A percentile compares a stretch with the other conserved stretches of the same genome.
These are phyloP conservation scores for Danio tinwini DNA, from an alignment of 2,797 vertebrate species.

Conservation along the genomic window DNA sequence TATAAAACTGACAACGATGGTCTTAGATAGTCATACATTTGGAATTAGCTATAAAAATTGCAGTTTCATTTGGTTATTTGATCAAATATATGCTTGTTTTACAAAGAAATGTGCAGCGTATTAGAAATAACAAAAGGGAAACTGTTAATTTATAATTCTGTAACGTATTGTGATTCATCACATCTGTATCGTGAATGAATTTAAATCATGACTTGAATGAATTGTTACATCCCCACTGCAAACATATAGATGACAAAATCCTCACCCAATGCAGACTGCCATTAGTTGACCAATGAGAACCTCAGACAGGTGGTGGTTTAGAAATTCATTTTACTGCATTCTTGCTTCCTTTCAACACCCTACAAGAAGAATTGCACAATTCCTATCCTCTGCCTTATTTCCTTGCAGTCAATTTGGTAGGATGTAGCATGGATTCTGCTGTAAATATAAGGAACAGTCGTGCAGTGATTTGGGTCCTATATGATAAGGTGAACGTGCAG, in stretches of 20 bases:
- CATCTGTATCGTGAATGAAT: no score
- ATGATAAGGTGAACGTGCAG: conserved; percentile 28
- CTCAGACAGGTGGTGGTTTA: background rate
- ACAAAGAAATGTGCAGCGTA: no score
- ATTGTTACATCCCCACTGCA: no score
- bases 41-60: no score
- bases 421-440: background rate
- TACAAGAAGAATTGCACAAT: background rate
- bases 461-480: background rate
- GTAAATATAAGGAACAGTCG: background rate
- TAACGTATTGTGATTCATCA: no score
- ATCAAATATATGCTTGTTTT: no score
- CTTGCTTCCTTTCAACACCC: background rate
- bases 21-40: no score
- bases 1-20: no score
- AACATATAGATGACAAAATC: background rate
- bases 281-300: background rate
- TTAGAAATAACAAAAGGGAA: no score
- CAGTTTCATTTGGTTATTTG: no score
- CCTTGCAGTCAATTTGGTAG: background rate
- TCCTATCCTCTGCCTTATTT: background rate
- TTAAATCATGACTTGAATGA: no score
- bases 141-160: no score
- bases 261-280: background rate
- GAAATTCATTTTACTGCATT: background rate